Evolutionary conservation across 2,888 invertebrate species (phyloP), one percentile per base, ranked within the genome.

Genomic region (Leistus spinibarbis): DNA sequence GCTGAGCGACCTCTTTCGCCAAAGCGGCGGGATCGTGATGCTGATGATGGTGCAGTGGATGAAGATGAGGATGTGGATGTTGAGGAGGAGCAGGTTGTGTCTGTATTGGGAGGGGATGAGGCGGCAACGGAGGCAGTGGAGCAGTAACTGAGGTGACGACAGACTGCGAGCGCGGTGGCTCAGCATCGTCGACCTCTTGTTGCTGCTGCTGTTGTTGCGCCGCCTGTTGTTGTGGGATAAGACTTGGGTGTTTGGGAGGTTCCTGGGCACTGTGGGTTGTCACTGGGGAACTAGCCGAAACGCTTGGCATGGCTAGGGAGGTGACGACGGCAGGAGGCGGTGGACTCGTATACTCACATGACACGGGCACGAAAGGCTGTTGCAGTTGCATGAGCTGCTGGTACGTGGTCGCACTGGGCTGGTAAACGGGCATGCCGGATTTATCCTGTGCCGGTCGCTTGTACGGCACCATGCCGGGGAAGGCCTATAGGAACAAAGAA

Each of bases 361-460:
- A 96, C 90, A 96, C 96, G 92, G 96, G 96, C 92, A 96, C 96
- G 91, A 95, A 96, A 88, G 96, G 96, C 84, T 90, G 89, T 89
- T 93, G 91, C 84, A 95, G 91, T 90, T 95, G 95, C 92, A 97
- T 94, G 88, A 97, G 91, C 89, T 97, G 97, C 89, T 97, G 96
- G 89, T 96, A 95, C 85, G 95, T 94, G 84, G 94, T 94, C 85
- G 93, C 93, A 85, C 92, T 91, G 85, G 96, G 95, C 88, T 96
- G 96, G 90, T 97, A 97, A 83, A 98, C 95, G 84, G 97, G 97
- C 86, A 98, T 91, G 86, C 97, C 97, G 86, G 96, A 96, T 88
- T 98, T 97, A 88, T 97, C 97, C 79, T 95, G 96, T 84, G 97
- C 95, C 86, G 97, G 95, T 89, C 98, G 93, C 89, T 96, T 96